Base-by-base conservation (phyloP, 2,113 vertebrate species). In the Prietella phreatophila region DNA sequence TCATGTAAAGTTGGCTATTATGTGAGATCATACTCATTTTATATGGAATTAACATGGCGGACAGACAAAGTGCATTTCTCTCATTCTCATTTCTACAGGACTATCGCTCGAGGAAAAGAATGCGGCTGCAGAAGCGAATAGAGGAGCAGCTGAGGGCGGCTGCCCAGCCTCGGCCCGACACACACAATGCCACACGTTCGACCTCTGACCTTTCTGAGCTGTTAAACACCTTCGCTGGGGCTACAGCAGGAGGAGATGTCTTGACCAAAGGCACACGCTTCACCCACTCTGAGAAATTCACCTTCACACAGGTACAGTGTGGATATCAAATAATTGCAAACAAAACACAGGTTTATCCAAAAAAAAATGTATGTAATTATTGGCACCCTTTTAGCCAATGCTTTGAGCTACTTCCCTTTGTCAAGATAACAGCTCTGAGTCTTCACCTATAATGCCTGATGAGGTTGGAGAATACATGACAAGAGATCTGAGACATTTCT, bases 221-320 rank as follows among this genome's bases (percentile, higher is more conserved):
- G 47, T 94, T 98, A 89, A 95, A 94, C 61, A 85, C 94, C 73
- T 97, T 97, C 53, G 94, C 87, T 63, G 90, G 94, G 61, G 92
- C 91, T 3, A n/a, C 90, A 71, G 60, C 91, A 53, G 90, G 91
- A 4, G 91, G 91, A 82, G 89, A 88, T 82, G n/a, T 94, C 47
- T 91, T 95, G 55, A 90, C 93, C 75, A 97, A 97, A 91, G 96
- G 96, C 53, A 96, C 96, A 69, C 96, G 97, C 85, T 98, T 98
- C 89, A 97, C 94, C 33, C 97, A 97, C 90, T 96, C 96, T 0
- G 96, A 97, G 93, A 97, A 95, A 90, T 96, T 98, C 86, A 96
- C 95, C 87, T 97, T 97, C 87, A 94, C 95, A 15, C 94, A 96
- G 95, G 97, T 98, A 89, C 83, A 91, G 47, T 50, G 47, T 47